These are phyloP conservation scores for Hyperoplus immaculatus DNA, from an alignment of 2,797 vertebrate species.

Conservation along the genomic window DNA sequence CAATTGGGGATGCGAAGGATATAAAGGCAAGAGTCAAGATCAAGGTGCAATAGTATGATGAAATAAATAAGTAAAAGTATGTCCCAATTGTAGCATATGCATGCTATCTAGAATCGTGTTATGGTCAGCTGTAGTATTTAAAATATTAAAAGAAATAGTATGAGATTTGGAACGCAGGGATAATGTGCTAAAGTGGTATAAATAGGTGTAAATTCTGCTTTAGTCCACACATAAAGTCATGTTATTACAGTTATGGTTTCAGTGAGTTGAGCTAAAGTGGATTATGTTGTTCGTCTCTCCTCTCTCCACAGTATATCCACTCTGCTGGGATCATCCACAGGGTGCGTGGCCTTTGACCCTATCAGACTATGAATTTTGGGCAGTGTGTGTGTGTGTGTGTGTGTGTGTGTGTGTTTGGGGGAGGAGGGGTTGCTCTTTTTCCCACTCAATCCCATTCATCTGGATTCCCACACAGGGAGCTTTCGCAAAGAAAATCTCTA, in stretches of 20 bases:
- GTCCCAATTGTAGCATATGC: no score
- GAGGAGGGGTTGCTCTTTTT: constrained; percentile 68
- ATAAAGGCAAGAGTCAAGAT: no score
- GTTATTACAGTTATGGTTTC: background rate
- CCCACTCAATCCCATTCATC: constrained; percentile 68
- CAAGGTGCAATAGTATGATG: no score
- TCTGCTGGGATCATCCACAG: constrained; percentile 97
- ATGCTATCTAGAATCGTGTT: no score
- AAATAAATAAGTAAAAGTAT: no score
- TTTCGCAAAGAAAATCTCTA: background rate
- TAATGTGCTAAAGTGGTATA: background rate
- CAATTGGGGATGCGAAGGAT: no score
- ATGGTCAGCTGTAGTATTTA: no score
- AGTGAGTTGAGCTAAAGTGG: background rate
- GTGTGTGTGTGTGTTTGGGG: constrained; percentile 17
- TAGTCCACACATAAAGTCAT: background rate
- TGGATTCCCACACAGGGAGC: constrained; percentile 59
- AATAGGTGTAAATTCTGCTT: background rate
- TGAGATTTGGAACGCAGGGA: no score
- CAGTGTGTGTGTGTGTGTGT: no score
- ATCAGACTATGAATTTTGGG: constrained; percentile 60
- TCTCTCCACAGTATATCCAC: constrained; percentile 93
- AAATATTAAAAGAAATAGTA: no score
- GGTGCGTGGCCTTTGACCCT: constrained; percentile 87
- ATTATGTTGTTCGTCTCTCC: constrained; percentile 36